Conservation (phyloP, 2,888 invertebrate species). For the Dinocampus coccinellae region DNA sequence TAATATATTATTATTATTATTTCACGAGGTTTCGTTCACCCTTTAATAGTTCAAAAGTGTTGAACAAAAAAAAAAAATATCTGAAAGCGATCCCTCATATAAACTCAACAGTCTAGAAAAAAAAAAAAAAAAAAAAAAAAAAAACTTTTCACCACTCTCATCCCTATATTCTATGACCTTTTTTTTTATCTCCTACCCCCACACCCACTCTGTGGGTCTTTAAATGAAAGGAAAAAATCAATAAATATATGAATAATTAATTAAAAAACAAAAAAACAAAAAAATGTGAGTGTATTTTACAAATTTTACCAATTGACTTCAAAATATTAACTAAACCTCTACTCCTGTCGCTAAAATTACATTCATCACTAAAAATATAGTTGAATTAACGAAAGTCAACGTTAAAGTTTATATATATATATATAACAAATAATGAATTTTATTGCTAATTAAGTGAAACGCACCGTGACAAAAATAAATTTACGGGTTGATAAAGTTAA, state of each 20-base stretch:
- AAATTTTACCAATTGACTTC: too few species aligned
- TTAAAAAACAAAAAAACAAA: too few species aligned
- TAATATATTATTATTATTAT: too few species aligned
- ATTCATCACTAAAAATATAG: neutral
- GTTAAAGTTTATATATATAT: neutral
- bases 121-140: too few species aligned
- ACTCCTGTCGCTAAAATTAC: neutral
- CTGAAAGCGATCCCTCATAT: neutral
- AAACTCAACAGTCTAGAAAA: neutral
- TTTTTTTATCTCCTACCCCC: neutral
- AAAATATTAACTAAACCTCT: too few species aligned
- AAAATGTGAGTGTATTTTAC: too few species aligned
- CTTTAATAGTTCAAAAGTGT: neutral
- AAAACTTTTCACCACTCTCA: neutral
- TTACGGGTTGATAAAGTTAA: slow-evolving; percentile 30
- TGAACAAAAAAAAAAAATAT: neutral
- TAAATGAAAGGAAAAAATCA: too few species aligned
- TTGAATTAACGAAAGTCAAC: neutral
- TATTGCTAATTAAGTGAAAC: slow-evolving; percentile 25
- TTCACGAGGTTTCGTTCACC: neutral
- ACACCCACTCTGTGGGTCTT: too few species aligned
- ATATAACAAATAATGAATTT: slow-evolving; percentile 16
- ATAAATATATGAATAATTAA: too few species aligned
- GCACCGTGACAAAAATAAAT: neutral
- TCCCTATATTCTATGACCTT: neutral